These are phyloP conservation scores for Ammodytes dubius DNA, from an alignment of 2,113 vertebrate genomes.

Conservation along the genomic window DNA sequence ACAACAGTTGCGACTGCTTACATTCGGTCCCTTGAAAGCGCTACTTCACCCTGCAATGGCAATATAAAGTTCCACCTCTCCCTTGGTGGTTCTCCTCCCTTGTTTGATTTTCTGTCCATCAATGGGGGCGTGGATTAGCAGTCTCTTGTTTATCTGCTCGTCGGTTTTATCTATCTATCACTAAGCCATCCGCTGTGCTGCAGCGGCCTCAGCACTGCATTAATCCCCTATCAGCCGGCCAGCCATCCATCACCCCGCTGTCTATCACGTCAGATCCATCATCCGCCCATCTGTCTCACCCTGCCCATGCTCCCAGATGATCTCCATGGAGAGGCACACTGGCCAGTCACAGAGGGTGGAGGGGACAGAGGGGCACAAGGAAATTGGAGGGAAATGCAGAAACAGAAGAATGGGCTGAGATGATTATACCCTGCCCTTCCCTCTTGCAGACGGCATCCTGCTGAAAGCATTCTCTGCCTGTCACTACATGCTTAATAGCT, in stretches of 20 bases:
- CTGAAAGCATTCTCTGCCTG: conserved; percentile 66
- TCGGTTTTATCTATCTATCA: conserved; percentile 87
- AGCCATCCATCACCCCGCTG: conserved; percentile 86
- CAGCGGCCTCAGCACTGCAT: conserved; percentile 79
- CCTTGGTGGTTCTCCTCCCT: conserved; percentile 67
- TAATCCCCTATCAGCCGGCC: conserved; percentile 86
- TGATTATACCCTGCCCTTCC: conserved; percentile 63
- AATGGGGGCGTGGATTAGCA: conserved; percentile 85
- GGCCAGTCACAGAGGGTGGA: conserved; percentile 58
- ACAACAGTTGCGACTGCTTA: conserved; percentile 34
- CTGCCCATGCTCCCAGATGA: conserved; percentile 74
- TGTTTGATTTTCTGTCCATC: conserved; percentile 86
- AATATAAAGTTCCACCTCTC: conserved; percentile 63
- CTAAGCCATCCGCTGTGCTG: conserved; percentile 76
- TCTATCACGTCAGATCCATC: conserved; percentile 87
- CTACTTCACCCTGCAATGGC: conserved; percentile 19
- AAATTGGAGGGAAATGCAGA: conserved; percentile 67
- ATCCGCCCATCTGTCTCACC: conserved; percentile 86
- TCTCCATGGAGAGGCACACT: conserved; percentile 70
- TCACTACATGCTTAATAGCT: conserved; percentile 81
- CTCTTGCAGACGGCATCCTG: conserved; percentile 39
- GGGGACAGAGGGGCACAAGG: conserved; percentile 47
- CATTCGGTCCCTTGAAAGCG: conserved; percentile 46
- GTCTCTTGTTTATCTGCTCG: conserved; percentile 87
- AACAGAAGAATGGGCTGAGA: conserved; percentile 39